phyloP scores from a whole-genome alignment of 2,888 invertebrate genomes.

The Thera obeliscata region DNA sequence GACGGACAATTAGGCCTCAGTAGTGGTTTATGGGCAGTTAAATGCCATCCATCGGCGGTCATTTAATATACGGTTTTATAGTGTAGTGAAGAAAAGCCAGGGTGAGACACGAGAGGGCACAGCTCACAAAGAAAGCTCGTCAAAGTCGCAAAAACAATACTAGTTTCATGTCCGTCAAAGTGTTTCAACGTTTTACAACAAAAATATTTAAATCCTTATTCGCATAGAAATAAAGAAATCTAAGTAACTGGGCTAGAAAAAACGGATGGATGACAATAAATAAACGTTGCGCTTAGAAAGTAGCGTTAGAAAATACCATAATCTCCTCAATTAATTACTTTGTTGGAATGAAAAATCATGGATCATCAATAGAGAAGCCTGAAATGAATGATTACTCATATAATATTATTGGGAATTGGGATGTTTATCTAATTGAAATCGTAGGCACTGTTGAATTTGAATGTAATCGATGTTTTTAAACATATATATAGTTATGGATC shows the following conservation, averaged over 20 bases:
- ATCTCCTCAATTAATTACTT: not conserved
- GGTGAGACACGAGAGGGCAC: slow-evolving; percentile 45
- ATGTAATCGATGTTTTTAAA: slow-evolving; percentile 44
- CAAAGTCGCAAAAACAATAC: slow-evolving; percentile 1
- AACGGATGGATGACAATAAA: too few species aligned
- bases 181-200: not conserved
- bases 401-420: not conserved
- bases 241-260: not conserved
- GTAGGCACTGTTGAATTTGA: slow-evolving; percentile 14
- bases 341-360: not conserved
- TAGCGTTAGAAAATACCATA: not conserved
- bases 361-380: too few species aligned
- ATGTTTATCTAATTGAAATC: not conserved
- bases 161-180: not conserved
- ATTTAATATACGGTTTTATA: slow-evolving; percentile 72
- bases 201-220: not conserved
- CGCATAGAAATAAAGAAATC: not conserved
- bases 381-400: not conserved
- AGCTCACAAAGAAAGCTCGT: slow-evolving; percentile 1
- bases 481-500: slow-evolving; percentile 49
- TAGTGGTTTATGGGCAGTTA: slow-evolving; percentile 72
- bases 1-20: slow-evolving; percentile 71
- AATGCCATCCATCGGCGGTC: slow-evolving; percentile 62
- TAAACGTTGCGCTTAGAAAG: too few species aligned
- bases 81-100: slow-evolving; percentile 34